A percentile compares a stretch with the other conserved stretches of the same genome.
Evolutionary conservation across 2,113 vertebrate genomes (phyloP).

Genomic region (Larimichthys crocea): DNA sequence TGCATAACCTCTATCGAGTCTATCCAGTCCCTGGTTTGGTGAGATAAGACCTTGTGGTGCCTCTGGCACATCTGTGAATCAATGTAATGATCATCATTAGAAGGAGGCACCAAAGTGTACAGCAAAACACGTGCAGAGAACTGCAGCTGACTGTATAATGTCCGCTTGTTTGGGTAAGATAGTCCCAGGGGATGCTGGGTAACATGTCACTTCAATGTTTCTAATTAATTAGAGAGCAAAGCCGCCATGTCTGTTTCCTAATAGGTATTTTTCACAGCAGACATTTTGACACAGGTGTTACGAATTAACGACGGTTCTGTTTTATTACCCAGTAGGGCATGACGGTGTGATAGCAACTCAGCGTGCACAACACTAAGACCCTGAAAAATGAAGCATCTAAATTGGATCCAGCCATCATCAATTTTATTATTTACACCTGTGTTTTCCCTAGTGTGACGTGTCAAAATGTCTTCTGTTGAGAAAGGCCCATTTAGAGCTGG

Average conservation of each 20-base stretch:
- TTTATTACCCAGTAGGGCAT: background rate
- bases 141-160: background rate
- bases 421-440: background rate
- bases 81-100: background rate
- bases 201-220: background rate
- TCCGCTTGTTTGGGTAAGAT: too few species aligned
- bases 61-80: background rate
- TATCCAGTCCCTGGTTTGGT: background rate
- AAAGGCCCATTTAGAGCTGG: background rate
- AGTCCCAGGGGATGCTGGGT: background rate
- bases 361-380: background rate
- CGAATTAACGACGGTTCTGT: background rate
- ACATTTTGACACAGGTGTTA: background rate
- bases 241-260: background rate
- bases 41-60: conserved; percentile 13
- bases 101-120: background rate
- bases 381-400: background rate
- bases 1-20: background rate
- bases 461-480: background rate
- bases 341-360: background rate
- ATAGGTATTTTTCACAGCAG: background rate
- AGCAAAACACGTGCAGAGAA: background rate
- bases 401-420: background rate
- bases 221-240: conserved; percentile 1
- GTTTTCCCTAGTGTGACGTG: background rate